Base-by-base conservation (phyloP, 2,888 invertebrate species). In the Xestia c-nigrum region DNA sequence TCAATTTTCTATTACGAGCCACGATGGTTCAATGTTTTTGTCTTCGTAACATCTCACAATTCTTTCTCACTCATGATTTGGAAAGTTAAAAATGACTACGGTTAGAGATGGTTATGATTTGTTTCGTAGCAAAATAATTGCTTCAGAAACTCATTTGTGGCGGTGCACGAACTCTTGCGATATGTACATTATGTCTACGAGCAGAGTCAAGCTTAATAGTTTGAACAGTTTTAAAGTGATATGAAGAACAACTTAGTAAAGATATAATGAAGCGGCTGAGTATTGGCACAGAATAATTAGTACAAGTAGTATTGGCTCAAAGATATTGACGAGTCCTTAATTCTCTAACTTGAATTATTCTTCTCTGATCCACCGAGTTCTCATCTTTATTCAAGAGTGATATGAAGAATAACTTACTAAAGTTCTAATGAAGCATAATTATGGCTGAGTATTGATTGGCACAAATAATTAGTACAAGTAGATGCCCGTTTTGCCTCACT, bases 111-210 rank as follows among this genome's bases (percentile, higher is more conserved):
- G 65, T 68, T 71, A 61, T 24, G 59, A 68, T 71, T 81, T 73
- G 67, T 73, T 85, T 83, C 67, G 73, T 67, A 50, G 59, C 55
- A 81, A 73, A 76, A 83, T 85, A 84, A 83, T 84, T 85, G 74
- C 72, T 78, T 74, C 63, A 78, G 78, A 78, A 84, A 84, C 83
- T 82, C 65, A 85, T 84, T 82, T 72, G 83, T 64, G 52, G 65
- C 43, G 38, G 72, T 72, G 78, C 78, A 85, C 78, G 85, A 82
- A 76, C 83, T 82, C 75, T 76, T 84, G 80, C 21, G 76, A 73
- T 83, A 79, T 84, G 69, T 69, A 85, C 61, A 69, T 55, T 69
- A 59, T 38, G 64, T 43, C 43, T 64, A 64, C 14, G 57, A 78
- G 61, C n/a, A 40, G n/a, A 76, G 21, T 55, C 19, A 52, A 72